phyloP scores from a whole-genome alignment of 1,140 invertebrate species.

The Leptinotarsa undecemlineata region DNA sequence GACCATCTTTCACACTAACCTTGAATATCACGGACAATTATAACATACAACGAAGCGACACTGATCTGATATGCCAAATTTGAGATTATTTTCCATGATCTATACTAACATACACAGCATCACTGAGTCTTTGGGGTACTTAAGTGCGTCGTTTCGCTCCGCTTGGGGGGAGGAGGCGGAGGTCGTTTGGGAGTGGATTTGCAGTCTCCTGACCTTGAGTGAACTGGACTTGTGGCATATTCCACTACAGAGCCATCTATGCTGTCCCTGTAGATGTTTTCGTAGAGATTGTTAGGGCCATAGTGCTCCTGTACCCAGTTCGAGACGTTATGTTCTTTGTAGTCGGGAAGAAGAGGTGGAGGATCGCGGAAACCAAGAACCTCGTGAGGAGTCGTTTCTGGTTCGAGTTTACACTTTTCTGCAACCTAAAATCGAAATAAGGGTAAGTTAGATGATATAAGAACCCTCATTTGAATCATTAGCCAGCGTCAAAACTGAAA shows the following conservation, averaged over 20 bases:
- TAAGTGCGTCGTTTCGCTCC: conserved; percentile 77
- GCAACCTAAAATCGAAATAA: conserved; percentile 67
- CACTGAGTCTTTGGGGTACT: conserved; percentile 56
- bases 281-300: conserved; percentile 66
- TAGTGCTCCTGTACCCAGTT: conserved; percentile 92
- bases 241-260: conserved; percentile 54
- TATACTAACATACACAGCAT: conserved; percentile 44
- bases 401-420: conserved; percentile 85
- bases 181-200: conserved; percentile 60
- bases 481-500: too few relatives aligned
- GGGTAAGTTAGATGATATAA: too few relatives aligned
- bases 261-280: conserved; percentile 62
- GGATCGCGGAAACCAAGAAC: conserved; percentile 87
- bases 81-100: conserved; percentile 31
- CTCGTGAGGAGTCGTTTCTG: conserved; percentile 83
- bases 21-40: conserved; percentile 27
- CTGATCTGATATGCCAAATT: conserved; percentile 18
- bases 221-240: conserved; percentile 56
- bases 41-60: conserved; percentile 29
- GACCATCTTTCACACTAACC: conserved; percentile 8
- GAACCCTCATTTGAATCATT: too few relatives aligned
- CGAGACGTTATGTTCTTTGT: conserved; percentile 80
- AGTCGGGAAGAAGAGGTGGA: conserved; percentile 67
- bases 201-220: conserved; percentile 37
- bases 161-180: conserved; percentile 77